Conservation (phyloP, 1,140 invertebrate species). For the Pemphigus obesinymphae region DNA sequence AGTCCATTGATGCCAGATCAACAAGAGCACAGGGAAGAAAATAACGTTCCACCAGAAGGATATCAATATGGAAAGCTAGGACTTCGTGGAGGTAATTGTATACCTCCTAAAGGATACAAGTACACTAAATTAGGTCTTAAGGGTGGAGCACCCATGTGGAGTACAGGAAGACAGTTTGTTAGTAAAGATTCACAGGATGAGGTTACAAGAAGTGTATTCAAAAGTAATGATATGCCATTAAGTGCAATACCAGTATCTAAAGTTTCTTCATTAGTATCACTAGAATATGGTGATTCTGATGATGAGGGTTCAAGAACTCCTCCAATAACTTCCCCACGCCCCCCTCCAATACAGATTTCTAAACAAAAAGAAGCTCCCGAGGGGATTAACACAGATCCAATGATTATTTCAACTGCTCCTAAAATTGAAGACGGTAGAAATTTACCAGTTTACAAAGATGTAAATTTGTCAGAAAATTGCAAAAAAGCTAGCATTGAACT, state of each 20-base stretch:
- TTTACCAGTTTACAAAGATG: slow-evolving; percentile 48
- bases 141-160: slow-evolving; percentile 70
- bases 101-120: slow-evolving; percentile 47
- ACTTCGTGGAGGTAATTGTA: slow-evolving; percentile 25
- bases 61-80: slow-evolving; percentile 30
- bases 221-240: slow-evolving; percentile 41
- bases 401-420: slow-evolving; percentile 23
- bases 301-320: slow-evolving; percentile 53
- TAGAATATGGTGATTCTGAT: slow-evolving; percentile 62
- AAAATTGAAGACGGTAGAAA: slow-evolving; percentile 45
- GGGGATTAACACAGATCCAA: slow-evolving; percentile 32
- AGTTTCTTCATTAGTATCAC: slow-evolving; percentile 58
- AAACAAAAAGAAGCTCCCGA: slow-evolving; percentile 36
- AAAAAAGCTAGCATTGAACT: slow-evolving; percentile 45
- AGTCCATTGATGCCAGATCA: slow-evolving; percentile 36
- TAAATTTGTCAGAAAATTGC: slow-evolving; percentile 47
- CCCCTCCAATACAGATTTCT: slow-evolving; percentile 17
- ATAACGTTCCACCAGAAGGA: slow-evolving; percentile 27
- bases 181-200: slow-evolving; percentile 37
- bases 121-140: slow-evolving; percentile 59
- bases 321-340: neutral
- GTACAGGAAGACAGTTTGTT: slow-evolving; percentile 46
- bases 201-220: slow-evolving; percentile 30
- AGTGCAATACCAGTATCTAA: slow-evolving; percentile 48
- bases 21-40: slow-evolving; percentile 32